Evolutionary conservation across 2,113 vertebrate genomes (phyloP), one percentile per base, ranked within the genome.

Genomic region (Phaetusa simplex): DNA sequence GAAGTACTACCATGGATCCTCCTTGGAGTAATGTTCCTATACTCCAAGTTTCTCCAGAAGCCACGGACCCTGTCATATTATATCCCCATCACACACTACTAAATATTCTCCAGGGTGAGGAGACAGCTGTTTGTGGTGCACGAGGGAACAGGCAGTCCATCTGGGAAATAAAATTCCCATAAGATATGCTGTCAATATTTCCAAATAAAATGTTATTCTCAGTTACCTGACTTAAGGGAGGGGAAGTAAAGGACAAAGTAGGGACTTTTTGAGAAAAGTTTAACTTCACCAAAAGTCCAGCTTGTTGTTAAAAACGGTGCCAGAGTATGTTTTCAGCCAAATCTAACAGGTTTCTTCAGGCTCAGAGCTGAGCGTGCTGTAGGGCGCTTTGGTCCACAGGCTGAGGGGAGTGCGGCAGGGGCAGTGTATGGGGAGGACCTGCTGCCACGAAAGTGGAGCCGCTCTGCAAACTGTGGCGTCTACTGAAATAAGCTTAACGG

Each of bases 51-150:
- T 80, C 81, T 91, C 66, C 50, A 80, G 66, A 66, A 94, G 34
- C 58, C 67, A n/a, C 2, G 0, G 62, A 55, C 45, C 58, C 64
- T 93, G 95, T 95, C 88, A 83, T 93, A 66, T 88, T 71, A 42
- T 16, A 90, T 88, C 79, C 58, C 55, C 71, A 86, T 91, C 85
- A 93, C 64, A 85, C 36, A 4, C 32, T n/a, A 5, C 49, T 29
- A 7, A 69, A 85, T 43, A 82, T 49, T 96, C 95, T 96, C 74
- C 84, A 79, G 71, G 49, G 87, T 23, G 17, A 90, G 71, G 58
- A 93, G 84, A 85, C 95, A 95, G 78, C 79, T 96, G 93, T 71
- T 78, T 34, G 52, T 82, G 78, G 78, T 77, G 36, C 88, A 67
- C 11, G 30, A 92, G 53, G 74, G 74, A 94, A 36, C 40, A 83